Conservation (phyloP, 2,113 vertebrate species). For the Sterrhoptilus dennistouni region DNA sequence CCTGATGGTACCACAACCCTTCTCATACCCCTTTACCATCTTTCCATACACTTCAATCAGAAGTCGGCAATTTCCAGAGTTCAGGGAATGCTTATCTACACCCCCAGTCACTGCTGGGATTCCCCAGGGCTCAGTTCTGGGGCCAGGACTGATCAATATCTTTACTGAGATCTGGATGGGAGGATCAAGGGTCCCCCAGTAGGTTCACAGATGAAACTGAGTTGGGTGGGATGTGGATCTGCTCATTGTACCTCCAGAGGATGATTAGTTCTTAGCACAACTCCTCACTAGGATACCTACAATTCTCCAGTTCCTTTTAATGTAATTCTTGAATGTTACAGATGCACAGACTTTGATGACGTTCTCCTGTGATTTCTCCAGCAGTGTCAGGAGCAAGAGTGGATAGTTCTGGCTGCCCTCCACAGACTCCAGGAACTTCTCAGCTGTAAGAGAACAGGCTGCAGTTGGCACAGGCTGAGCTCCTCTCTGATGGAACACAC, state of each 20-base stretch:
- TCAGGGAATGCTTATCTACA: neutral
- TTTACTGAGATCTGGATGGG: neutral
- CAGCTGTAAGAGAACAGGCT: slow-evolving; percentile 78
- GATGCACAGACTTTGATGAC: slow-evolving; percentile 97
- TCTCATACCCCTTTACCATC: neutral
- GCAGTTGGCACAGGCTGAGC: neutral
- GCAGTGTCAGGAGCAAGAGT: slow-evolving; percentile 86
- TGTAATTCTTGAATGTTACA: slow-evolving; percentile 98
- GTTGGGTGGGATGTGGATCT: neutral
- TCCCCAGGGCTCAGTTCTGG: neutral
- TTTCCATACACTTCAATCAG: neutral
- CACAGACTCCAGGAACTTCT: slow-evolving; percentile 97
- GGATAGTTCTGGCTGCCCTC: slow-evolving; percentile 97
- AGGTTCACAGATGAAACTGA: neutral
- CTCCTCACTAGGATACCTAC: slow-evolving; percentile 78
- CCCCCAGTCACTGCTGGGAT: neutral
- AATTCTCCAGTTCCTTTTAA: slow-evolving; percentile 98
- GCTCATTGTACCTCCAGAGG: neutral
- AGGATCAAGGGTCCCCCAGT: neutral
- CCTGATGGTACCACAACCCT: neutral
- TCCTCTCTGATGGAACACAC: neutral
- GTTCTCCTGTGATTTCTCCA: slow-evolving; percentile 95
- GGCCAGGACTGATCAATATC: neutral
- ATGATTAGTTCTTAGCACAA: neutral
- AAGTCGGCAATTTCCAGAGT: neutral